Evolutionary conservation across 2,888 invertebrate species (phyloP).

Genomic region (Pegoplata infirma): DNA sequence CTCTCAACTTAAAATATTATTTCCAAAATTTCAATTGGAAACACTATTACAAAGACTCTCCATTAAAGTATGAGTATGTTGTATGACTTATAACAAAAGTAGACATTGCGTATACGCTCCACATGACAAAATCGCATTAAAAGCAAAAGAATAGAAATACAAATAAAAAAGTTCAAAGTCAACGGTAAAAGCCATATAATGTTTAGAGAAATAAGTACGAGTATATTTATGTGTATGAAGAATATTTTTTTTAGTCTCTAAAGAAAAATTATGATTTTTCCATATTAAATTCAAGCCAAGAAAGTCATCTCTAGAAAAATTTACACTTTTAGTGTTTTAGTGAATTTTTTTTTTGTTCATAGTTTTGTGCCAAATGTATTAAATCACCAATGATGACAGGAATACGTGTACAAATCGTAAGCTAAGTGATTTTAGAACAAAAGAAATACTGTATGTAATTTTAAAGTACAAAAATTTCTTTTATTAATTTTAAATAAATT

Average conservation of each 20-base stretch:
- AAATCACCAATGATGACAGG: constrained; percentile 50
- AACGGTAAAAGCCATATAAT: constrained; percentile 62
- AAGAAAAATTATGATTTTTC: constrained; percentile 61
- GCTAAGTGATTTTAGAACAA: constrained; percentile 31
- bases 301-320: constrained; percentile 30
- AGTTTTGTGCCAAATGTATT: constrained; percentile 50
- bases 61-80: neutral
- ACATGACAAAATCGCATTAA: constrained; percentile 60
- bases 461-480: no score
- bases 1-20: no score
- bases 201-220: constrained; percentile 48
- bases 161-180: constrained; percentile 65
- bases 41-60: no score
- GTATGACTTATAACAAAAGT: constrained; percentile 16
- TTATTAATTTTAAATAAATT: no score
- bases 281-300: constrained; percentile 59
- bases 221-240: constrained; percentile 12
- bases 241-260: neutral
- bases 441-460: no score
- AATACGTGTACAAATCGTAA: constrained; percentile 46
- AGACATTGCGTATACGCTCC: constrained; percentile 62
- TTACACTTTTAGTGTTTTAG: constrained; percentile 36
- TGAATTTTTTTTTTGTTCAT: constrained; percentile 14
- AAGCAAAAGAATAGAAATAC: neutral
- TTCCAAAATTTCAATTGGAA: no score